phyloP scores from a whole-genome alignment of 1,140 invertebrate genomes.

The Bombus superbus region DNA sequence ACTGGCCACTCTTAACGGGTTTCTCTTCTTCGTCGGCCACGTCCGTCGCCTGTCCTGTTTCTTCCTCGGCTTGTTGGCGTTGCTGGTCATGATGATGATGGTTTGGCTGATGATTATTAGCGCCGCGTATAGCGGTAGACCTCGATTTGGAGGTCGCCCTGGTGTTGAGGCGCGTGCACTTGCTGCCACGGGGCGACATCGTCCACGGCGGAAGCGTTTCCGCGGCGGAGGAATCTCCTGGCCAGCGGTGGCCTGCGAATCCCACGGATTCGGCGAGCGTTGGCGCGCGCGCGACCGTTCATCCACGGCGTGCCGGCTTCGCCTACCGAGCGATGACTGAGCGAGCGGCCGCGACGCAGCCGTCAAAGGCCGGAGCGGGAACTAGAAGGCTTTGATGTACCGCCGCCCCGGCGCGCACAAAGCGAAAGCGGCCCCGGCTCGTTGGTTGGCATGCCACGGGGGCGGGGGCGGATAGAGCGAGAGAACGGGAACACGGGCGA shows the following conservation, averaged over 20 bases:
- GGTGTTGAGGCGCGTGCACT: slow-evolving; percentile 65
- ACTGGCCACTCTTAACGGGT: slow-evolving; percentile 16
- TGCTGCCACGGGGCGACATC: slow-evolving; percentile 69
- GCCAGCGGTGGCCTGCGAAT: slow-evolving; percentile 28
- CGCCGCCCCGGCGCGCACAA: slow-evolving; percentile 81
- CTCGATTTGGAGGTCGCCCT: slow-evolving; percentile 41
- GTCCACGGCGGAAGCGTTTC: background rate
- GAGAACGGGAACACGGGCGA: slow-evolving; percentile 62
- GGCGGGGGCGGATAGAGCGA: slow-evolving; percentile 66
- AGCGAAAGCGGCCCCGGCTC: slow-evolving; percentile 79
- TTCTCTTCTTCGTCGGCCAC: slow-evolving; percentile 21
- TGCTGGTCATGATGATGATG: background rate
- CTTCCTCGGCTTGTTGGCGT: background rate
- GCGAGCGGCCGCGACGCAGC: slow-evolving; percentile 78
- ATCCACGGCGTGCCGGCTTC: slow-evolving; percentile 72
- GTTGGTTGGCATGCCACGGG: slow-evolving; percentile 75
- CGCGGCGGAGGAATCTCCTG: slow-evolving; percentile 6
- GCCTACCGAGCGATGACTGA: slow-evolving; percentile 81
- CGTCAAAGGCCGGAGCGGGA: slow-evolving; percentile 81
- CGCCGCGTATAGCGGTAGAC: slow-evolving; percentile 4
- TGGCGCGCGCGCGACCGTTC: slow-evolving; percentile 63
- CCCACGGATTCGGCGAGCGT: slow-evolving; percentile 50
- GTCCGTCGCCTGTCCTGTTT: slow-evolving; percentile 20
- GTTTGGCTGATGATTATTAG: slow-evolving; percentile 17
- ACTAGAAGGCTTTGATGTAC: slow-evolving; percentile 82